Evolutionary conservation across 2,113 vertebrate genomes (phyloP).

Genomic region (pig (Sus scrofa)): DNA sequence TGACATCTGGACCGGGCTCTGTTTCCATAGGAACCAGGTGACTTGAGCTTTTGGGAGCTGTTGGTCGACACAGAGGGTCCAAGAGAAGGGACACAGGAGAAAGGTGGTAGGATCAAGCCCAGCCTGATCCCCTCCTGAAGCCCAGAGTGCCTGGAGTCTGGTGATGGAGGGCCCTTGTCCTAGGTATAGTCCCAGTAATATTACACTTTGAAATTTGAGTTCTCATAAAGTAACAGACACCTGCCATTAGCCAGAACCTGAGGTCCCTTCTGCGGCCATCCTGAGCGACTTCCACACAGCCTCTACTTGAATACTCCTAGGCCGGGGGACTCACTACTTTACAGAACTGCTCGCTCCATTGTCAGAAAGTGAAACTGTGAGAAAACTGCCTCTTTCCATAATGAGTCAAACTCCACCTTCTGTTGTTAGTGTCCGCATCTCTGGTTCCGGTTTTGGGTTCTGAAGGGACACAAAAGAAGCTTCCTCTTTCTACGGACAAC

Average conservation of each 20-base stretch:
- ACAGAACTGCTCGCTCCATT: too few relatives aligned
- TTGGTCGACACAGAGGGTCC: neutral
- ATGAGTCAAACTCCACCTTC: neutral
- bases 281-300: neutral
- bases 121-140: too few relatives aligned
- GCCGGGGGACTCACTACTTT: neutral
- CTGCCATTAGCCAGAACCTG: neutral
- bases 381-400: neutral
- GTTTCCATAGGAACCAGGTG: neutral
- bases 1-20: neutral
- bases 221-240: neutral
- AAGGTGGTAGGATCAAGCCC: accelerated
- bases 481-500: neutral
- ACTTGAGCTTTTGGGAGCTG: neutral
- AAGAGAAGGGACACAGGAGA: neutral
- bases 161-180: accelerated
- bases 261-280: neutral
- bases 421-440: neutral
- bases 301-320: neutral
- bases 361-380: neutral
- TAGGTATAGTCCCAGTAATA: neutral
- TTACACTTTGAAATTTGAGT: neutral
- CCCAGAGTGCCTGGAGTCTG: neutral
- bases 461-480: neutral
- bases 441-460: neutral